Evolutionary conservation across 2,797 vertebrate genomes (phyloP).

Genomic region (Alca torda): DNA sequence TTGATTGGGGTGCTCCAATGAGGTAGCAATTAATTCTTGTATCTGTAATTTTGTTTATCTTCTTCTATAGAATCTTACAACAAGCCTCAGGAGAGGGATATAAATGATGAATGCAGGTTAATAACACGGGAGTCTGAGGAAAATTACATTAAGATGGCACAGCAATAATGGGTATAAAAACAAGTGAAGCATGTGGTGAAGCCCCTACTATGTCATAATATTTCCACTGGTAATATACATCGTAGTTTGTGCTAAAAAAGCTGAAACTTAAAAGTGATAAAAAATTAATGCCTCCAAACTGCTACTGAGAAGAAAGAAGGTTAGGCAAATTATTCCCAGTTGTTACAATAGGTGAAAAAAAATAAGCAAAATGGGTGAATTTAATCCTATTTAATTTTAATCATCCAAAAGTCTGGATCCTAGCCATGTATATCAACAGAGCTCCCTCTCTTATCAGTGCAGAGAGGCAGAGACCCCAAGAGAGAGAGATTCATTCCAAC

Average conservation of each 20-base stretch:
- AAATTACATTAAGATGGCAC: slow-evolving; percentile 51
- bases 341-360: not conserved
- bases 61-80: slow-evolving; percentile 21
- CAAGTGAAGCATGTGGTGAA: slow-evolving; percentile 24
- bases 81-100: slow-evolving; percentile 26
- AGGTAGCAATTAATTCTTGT: slow-evolving; percentile 43
- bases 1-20: not conserved
- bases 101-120: slow-evolving; percentile 58
- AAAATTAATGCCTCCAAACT: not conserved
- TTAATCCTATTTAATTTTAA: slow-evolving; percentile 1
- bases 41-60: slow-evolving; percentile 53
- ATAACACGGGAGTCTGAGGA: not conserved
- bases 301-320: not conserved
- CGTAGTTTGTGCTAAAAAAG: not conserved
- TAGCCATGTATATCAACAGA: not conserved
- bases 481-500: not conserved
- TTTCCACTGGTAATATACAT: slow-evolving; percentile 36
- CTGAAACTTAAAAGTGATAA: not conserved
- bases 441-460: not conserved
- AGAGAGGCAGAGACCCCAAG: not conserved
- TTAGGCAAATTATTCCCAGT: not conserved
- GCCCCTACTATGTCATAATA: not conserved
- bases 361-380: not conserved
- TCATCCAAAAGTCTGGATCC: not conserved
- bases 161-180: slow-evolving; percentile 48